These are phyloP conservation scores for Pollimyrus isidori DNA, from an alignment of 2,113 vertebrate genomes.

Conservation along the genomic window DNA sequence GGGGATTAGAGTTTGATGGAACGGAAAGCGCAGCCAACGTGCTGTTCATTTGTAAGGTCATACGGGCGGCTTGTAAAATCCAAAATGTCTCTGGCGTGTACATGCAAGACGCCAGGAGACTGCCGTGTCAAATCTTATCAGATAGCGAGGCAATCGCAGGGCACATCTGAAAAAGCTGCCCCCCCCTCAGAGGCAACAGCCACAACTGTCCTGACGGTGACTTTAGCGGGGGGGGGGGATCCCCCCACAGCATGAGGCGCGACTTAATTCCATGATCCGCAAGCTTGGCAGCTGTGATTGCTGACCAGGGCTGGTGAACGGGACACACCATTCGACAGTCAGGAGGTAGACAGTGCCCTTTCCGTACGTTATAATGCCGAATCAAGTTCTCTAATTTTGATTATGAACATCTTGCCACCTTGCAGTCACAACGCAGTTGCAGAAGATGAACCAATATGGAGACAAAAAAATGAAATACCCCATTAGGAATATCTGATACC, in stretches of 20 bases:
- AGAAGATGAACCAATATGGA: background rate
- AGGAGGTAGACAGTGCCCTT: background rate
- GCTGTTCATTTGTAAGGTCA: background rate
- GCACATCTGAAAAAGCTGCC: background rate
- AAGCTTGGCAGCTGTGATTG: background rate
- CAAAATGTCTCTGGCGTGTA: background rate
- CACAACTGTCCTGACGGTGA: background rate
- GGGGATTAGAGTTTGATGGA: background rate
- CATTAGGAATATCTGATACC: background rate
- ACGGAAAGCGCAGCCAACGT: background rate
- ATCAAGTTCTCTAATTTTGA: background rate
- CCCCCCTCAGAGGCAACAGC: background rate
- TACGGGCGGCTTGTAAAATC: background rate
- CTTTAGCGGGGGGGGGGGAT: background rate
- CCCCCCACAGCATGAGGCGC: background rate
- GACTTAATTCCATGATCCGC: background rate
- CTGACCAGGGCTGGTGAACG: background rate
- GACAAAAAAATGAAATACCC: background rate
- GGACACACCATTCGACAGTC: background rate
- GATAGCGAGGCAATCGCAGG: background rate
- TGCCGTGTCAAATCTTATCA: background rate
- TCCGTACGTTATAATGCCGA: background rate
- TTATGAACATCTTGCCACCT: background rate
- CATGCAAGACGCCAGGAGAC: background rate
- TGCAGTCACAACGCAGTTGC: background rate